Percentiles rank a stretch among this genome's conserved stretches.
phyloP scores from a whole-genome alignment of 53 echinoderm and acorn worm species.

The Henricia sp. region DNA sequence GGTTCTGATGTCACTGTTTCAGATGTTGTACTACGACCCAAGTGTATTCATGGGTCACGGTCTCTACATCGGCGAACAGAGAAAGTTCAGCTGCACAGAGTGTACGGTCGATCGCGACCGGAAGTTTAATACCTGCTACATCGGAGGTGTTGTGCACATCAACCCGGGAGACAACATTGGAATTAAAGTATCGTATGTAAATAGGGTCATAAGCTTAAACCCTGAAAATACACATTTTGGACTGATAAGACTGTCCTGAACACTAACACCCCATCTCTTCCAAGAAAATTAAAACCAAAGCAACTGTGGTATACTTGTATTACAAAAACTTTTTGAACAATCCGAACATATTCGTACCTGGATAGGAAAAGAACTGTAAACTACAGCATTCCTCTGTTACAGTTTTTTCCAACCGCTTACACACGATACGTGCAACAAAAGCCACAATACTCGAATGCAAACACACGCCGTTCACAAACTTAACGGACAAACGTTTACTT shows the following conservation, averaged over 20 bases:
- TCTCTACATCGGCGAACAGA: conserved; percentile 64
- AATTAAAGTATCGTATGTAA: conserved; percentile 60
- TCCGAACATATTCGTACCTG: too few species aligned
- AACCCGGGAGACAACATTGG: conserved; percentile 46
- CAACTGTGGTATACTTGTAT: too few species aligned
- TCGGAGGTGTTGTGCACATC: conserved; percentile 66
- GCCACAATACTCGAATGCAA: too few species aligned
- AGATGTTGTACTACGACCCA: conserved; percentile 87
- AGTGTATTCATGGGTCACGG: conserved; percentile 79
- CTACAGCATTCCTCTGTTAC: too few species aligned
- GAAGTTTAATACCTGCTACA: conserved; percentile 83
- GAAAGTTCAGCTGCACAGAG: conserved; percentile 71
- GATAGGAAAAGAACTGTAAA: too few species aligned
- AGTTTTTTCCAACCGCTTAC: too few species aligned
- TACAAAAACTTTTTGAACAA: too few species aligned
- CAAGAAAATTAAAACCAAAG: too few species aligned
- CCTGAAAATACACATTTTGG: conserved; percentile 60
- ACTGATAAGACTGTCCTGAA: conserved; percentile 46
- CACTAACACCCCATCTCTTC: too few species aligned
- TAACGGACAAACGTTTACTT: too few species aligned
- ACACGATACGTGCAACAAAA: too few species aligned
- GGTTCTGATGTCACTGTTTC: neutral
- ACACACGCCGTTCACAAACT: too few species aligned
- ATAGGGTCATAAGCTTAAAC: conserved; percentile 40
- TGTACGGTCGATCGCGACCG: conserved; percentile 49